phyloP scores from a whole-genome alignment of 1,140 invertebrate species.

The Coboldia fuscipes region DNA sequence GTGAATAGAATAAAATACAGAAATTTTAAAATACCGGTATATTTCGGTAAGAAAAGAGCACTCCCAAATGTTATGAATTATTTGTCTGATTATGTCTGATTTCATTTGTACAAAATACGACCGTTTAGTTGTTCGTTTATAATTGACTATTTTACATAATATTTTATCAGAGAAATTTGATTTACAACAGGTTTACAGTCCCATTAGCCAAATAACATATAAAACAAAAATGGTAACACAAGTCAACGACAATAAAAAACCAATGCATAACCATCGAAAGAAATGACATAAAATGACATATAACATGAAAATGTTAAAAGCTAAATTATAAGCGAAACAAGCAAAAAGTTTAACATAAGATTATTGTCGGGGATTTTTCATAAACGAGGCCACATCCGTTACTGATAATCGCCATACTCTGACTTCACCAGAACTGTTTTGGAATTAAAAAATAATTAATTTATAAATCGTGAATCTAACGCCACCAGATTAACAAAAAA shows the following conservation, averaged over 20 bases:
- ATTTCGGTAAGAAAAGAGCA: not conserved
- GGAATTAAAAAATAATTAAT: not conserved
- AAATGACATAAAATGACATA: not conserved
- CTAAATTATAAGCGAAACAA: not conserved
- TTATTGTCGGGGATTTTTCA: not conserved
- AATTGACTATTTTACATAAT: too few species aligned
- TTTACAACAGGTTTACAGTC: too few species aligned
- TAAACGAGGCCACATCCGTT: not conserved
- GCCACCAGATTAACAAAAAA: not conserved
- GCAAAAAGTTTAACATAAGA: not conserved
- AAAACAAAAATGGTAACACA: too few species aligned
- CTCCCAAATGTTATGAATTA: not conserved
- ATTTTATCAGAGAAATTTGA: too few species aligned
- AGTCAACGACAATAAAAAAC: too few species aligned
- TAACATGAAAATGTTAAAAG: not conserved
- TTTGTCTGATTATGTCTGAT: not conserved
- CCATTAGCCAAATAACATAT: too few species aligned
- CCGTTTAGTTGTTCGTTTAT: not conserved
- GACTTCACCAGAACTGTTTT: constrained; percentile 12
- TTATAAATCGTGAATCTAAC: not conserved
- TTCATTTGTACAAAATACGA: not conserved
- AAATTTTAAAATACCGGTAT: not conserved
- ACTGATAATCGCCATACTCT: constrained; percentile 11
- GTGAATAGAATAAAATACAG: not conserved
- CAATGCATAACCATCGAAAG: not conserved